These are phyloP conservation scores for Pristis pectinata DNA, from an alignment of 2,797 vertebrate genomes.

Conservation along the genomic window DNA sequence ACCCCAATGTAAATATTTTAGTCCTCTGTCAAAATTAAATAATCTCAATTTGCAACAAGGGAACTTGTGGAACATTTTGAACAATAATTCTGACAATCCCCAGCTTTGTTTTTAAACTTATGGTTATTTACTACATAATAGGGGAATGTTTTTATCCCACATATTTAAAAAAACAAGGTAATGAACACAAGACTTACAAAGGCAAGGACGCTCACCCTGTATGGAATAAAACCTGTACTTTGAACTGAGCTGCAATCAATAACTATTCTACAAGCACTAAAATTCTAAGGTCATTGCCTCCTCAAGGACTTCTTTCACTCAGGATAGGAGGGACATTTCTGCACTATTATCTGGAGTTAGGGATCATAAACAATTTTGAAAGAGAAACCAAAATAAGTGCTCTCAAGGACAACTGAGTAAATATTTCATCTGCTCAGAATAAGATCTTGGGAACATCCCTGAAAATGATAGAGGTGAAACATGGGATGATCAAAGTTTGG, in stretches of 20 bases:
- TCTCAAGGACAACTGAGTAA: too few relatives aligned
- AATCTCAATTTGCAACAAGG: background rate
- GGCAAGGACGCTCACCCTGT: background rate
- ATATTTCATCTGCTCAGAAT: background rate
- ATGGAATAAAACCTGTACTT: background rate
- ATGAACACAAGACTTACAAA: background rate
- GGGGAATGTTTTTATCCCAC: background rate
- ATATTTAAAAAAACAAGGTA: background rate
- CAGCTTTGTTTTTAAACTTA: background rate
- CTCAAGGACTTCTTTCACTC: background rate
- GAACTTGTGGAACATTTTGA: background rate
- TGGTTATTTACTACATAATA: background rate
- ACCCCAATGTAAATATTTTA: background rate
- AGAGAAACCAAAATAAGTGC: background rate
- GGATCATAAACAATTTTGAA: slow-evolving; percentile 1
- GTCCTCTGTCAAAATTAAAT: background rate
- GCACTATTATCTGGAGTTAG: background rate
- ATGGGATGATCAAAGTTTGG: background rate
- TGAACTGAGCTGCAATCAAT: background rate
- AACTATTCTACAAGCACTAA: background rate
- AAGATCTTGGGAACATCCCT: background rate
- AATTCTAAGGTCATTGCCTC: background rate
- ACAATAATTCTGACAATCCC: background rate
- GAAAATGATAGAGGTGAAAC: background rate
- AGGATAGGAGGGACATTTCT: background rate